Percentiles rank a stretch among this genome's conserved stretches.
phyloP scores from a whole-genome alignment of 2,888 invertebrate genomes.

The Arctia plantaginis region DNA sequence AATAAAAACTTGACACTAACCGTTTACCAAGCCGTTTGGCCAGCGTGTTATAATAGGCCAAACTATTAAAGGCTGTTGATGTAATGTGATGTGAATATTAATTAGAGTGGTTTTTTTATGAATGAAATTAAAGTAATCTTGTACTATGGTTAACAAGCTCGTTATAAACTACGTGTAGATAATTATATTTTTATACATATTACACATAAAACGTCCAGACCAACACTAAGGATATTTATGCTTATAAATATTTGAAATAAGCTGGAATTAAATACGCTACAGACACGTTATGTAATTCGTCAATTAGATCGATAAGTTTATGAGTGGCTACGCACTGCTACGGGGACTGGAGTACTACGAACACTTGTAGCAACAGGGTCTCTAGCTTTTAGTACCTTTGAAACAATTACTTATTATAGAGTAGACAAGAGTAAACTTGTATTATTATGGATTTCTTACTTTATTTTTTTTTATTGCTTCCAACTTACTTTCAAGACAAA shows the following conservation, averaged over 20 bases:
- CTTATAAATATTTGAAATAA: too few relatives aligned
- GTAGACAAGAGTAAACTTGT: too few relatives aligned
- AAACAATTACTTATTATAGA: background rate
- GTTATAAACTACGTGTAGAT: background rate
- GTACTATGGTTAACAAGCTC: background rate
- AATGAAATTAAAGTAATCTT: background rate
- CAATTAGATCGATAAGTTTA: background rate
- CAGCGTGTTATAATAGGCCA: too few relatives aligned
- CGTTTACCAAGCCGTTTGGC: too few relatives aligned
- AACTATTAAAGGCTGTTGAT: too few relatives aligned
- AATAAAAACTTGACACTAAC: too few relatives aligned
- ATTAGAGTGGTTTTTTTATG: background rate
- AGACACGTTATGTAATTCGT: background rate
- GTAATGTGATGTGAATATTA: background rate
- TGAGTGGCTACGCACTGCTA: background rate
- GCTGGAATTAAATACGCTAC: background rate
- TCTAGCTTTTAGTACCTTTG: background rate
- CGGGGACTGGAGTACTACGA: background rate
- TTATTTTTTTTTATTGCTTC: background rate
- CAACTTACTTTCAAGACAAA: background rate
- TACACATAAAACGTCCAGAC: too few relatives aligned
- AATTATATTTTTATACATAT: too few relatives aligned
- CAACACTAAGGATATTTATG: too few relatives aligned
- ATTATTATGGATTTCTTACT: too few relatives aligned
- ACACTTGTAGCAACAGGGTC: background rate